Base-by-base conservation (phyloP, 2,888 invertebrate genomes). In the Lepidochrysops patricia region DNA sequence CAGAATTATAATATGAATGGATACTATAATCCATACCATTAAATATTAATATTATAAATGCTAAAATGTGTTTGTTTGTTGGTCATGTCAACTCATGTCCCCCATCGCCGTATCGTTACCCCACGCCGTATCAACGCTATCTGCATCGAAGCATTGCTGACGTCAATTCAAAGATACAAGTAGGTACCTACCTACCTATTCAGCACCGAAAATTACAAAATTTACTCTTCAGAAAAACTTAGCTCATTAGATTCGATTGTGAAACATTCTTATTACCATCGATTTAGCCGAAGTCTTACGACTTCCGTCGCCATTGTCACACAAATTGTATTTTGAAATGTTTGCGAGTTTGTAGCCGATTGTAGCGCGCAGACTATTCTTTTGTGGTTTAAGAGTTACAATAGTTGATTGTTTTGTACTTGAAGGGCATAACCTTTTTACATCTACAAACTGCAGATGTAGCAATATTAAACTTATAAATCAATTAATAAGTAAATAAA, bases 121-220 rank as follows among this genome's bases (percentile, higher is more conserved):
- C n/a, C n/a, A n/a, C n/a, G n/a, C n/a, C n/a, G n/a, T n/a, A n/a
- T n/a, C n/a, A n/a, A n/a, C n/a, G n/a, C n/a, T n/a, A n/a, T n/a
- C n/a, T n/a, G n/a, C n/a, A n/a, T n/a, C n/a, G n/a, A n/a, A n/a
- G n/a, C n/a, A n/a, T n/a, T n/a, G 35, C 35, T 13, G 13, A 4
- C 5, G 13, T 5, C 35, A 35, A 13, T 2, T 4, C 5, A 9
- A 35, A 35, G 4, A 35, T 35, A 32, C 7, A n/a, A n/a, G n/a
- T n/a, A n/a, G n/a, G n/a, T n/a, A n/a, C n/a, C n/a, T 29, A 25
- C 35, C 57, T 23, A 15, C 35, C 12, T 50, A 60, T 29, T 35
- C 19, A 43, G 60, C 60, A 60, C 60, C 27, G 25, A 60, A 62
- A 63, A 56, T 12, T 58, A 60, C 34, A 13, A 35, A 29, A 56